phyloP scores from a whole-genome alignment of 2,797 vertebrate genomes.

The Dermochelys coriacea region DNA sequence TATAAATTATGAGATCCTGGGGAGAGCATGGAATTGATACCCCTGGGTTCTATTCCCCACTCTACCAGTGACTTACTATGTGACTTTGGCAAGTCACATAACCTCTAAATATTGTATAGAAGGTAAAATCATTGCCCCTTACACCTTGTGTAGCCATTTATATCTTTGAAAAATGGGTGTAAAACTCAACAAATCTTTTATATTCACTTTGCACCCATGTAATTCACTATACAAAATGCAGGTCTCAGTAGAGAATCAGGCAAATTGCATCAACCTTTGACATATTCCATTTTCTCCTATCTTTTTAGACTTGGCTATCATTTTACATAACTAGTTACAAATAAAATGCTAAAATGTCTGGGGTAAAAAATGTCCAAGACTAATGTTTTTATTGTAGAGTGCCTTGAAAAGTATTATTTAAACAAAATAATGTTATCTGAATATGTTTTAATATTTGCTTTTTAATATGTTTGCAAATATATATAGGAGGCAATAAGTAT shows the following conservation, averaged over 20 bases:
- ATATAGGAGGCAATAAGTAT: neutral
- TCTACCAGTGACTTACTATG: neutral
- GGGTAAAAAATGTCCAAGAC: neutral
- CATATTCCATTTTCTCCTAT: neutral
- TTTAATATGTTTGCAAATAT: neutral
- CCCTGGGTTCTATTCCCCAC: neutral
- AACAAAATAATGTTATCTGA: neutral
- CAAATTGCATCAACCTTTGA: neutral
- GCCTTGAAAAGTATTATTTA: neutral
- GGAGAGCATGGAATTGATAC: neutral
- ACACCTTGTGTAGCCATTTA: neutral
- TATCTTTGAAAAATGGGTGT: neutral
- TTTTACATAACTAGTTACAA: neutral
- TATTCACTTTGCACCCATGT: neutral
- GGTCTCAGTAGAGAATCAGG: neutral
- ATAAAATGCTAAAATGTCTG: neutral
- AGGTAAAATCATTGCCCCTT: neutral
- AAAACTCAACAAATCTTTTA: neutral
- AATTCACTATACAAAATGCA: neutral
- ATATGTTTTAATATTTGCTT: neutral
- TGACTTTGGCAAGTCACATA: neutral
- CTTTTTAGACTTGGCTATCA: neutral
- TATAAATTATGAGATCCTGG: neutral
- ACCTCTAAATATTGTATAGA: neutral
- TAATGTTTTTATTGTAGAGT: neutral